Conservation (phyloP, 1,140 invertebrate genomes). For the Mylabris phalerata region DNA sequence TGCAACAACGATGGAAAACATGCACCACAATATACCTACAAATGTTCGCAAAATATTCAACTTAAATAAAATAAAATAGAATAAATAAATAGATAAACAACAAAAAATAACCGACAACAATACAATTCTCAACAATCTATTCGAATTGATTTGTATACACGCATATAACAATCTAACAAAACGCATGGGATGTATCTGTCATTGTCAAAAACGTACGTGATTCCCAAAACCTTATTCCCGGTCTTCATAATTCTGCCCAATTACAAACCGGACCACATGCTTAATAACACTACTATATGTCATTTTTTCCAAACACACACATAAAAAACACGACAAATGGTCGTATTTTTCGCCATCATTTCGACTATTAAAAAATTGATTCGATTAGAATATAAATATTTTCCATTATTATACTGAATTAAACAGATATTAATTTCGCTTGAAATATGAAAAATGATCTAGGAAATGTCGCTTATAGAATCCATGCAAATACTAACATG, state of each 20-base stretch:
- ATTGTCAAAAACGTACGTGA: constrained; percentile 17
- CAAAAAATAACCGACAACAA: background rate
- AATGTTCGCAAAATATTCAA: background rate
- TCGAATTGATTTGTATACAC: no score
- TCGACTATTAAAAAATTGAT: no score
- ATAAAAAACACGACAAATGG: background rate
- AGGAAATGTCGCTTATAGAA: no score
- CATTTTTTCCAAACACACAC: constrained; percentile 3
- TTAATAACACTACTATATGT: constrained; percentile 8
- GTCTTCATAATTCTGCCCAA: constrained; percentile 14
- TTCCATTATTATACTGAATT: no score
- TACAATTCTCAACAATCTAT: background rate
- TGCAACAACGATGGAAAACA: constrained; percentile 16
- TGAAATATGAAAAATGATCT: no score
- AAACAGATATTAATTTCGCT: no score
- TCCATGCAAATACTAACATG: no score
- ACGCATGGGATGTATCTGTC: constrained; percentile 11
- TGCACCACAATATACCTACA: constrained; percentile 1
- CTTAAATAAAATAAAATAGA: background rate
- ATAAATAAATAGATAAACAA: background rate
- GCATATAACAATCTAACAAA: background rate
- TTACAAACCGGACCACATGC: constrained; percentile 4
- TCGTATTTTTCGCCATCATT: no score
- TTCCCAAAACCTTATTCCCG: constrained; percentile 8
- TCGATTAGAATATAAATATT: no score